Evolutionary conservation across 2,113 vertebrate species (phyloP), one percentile per base, ranked within the genome.

Genomic region (Grammatotria lemairii): DNA sequence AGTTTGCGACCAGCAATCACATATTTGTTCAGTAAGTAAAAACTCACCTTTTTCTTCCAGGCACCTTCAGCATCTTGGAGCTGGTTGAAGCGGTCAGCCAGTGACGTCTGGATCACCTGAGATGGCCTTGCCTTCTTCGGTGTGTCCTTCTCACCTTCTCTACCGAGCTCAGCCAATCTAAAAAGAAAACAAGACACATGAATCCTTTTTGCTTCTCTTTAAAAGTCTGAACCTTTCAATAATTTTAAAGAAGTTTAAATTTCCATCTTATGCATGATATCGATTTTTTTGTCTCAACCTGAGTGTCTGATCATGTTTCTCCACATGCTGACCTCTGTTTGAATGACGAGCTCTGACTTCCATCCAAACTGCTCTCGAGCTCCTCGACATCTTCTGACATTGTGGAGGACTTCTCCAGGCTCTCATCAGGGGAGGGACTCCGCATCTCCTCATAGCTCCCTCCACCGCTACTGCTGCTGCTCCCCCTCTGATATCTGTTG

Each of bases 21-120:
- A 68, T 49, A 45, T 55, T 38, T 16, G 9, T 28, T 54, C 14
- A 31, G 12, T 11, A 21, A 33, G 10, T 8, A 5, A 47, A 60
- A 28, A 49, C 26, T 8, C 40, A 97, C 96, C 95, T 97, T 97
- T 91, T 97, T 97, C 92, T 47, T 97, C 96, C 97, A 97, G 88
- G 94, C 84, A 3, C 93, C 94, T 88, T 97, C 96, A 13, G 96
- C 84, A 23, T 91, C 94, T 28, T 97, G 96, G 79, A 97, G 96
- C 88, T 96, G 94, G 87, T 7, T 94, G 87, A 92, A 96, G 86
- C 96, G 97, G 81, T 97, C 94, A n/a, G 95, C 83, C 82, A 97
- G 87, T 13, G 95, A 47, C 0, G 88, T 92, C 81, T 94, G 95
- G 89, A 96, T 84, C 82, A 75, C 1, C 5, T 94, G 82, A 5